phyloP scores from a whole-genome alignment of 2,888 invertebrate genomes.

The Melitaea athalia region DNA sequence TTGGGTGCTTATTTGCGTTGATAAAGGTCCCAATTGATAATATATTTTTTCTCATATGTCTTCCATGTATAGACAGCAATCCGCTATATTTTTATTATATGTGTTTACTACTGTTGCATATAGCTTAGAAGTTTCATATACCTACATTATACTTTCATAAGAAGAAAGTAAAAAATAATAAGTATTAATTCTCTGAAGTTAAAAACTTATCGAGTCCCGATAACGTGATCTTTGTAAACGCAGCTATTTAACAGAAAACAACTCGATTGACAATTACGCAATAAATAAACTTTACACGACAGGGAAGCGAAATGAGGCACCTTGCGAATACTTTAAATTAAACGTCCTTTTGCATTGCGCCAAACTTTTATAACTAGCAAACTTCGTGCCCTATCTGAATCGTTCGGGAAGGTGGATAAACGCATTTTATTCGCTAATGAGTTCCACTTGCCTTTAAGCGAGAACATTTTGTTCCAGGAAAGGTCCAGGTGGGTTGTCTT shows the following conservation, averaged over 20 bases:
- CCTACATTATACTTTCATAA: too few species aligned
- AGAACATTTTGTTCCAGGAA: constrained; percentile 53
- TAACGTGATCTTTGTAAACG: not conserved
- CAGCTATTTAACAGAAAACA: not conserved
- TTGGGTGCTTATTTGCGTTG: too few species aligned
- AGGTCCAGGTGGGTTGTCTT: constrained; percentile 52
- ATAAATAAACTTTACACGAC: constrained; percentile 8
- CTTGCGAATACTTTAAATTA: constrained; percentile 23
- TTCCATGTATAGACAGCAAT: too few species aligned
- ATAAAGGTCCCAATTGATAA: too few species aligned
- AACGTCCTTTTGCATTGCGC: constrained; percentile 17
- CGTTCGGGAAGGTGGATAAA: constrained; percentile 31
- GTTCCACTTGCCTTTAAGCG: constrained; percentile 35
- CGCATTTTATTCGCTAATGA: constrained; percentile 35
- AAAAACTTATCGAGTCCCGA: too few species aligned
- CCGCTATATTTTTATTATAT: too few species aligned
- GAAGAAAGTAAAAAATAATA: too few species aligned
- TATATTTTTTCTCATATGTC: too few species aligned
- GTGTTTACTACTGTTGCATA: too few species aligned
- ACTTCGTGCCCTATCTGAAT: constrained; percentile 32
- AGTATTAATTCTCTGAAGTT: too few species aligned
- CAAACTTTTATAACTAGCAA: constrained; percentile 31
- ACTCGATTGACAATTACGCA: not conserved
- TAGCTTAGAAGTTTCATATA: too few species aligned
- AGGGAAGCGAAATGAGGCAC: constrained; percentile 2